Evolutionary conservation across 1,140 invertebrate species (phyloP), one percentile per base, ranked within the genome.

Genomic region (Cepaea nemoralis): DNA sequence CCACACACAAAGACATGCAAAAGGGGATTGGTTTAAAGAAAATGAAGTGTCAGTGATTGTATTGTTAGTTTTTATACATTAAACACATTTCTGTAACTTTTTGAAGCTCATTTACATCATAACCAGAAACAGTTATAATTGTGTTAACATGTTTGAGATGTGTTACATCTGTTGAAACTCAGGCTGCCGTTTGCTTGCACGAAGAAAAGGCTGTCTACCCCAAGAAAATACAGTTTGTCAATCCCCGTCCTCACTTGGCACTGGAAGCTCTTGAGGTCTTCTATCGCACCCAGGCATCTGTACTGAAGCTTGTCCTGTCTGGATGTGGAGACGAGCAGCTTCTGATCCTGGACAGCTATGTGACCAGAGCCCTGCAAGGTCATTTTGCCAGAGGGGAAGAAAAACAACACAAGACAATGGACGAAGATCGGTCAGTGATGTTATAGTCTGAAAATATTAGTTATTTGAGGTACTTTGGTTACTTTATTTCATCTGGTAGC

Each of bases 191-290:
- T 87, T 94, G 94, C 89, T 91, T 98, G 45, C 93, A 95, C 87
- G 93, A 96, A 90, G 95, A 95, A 84, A 94, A 94, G 73, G 97
- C 97, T 0, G 93, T 93, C 27, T 98, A 98, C 92, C 97, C 97
- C 0, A 92, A 93, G 35, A 95, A 95, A 92, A 97, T 98, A 71
- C 94, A 93, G 78, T 97, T 97, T 87, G 81, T 86, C 22, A 95
- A 95, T 86, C 94, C 93, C 90, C 95, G 97, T 0, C 94, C 95
- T 81, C 94, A 95, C 90, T 92, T 96, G 40, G 94, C 96, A 6
- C 94, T 98, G n/a, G 97, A 98, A 92, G 95, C 96, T 0, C 91
- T 98, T 31, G 97, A 98, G 91, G 93, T 93, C 85, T 93, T 92
- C 84, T 94, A 93, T 82, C 86, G 93, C 42, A 85, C 96, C 63